Evolutionary conservation across 2,113 vertebrate species (phyloP).

Genomic region (Hyaena hyaena): DNA sequence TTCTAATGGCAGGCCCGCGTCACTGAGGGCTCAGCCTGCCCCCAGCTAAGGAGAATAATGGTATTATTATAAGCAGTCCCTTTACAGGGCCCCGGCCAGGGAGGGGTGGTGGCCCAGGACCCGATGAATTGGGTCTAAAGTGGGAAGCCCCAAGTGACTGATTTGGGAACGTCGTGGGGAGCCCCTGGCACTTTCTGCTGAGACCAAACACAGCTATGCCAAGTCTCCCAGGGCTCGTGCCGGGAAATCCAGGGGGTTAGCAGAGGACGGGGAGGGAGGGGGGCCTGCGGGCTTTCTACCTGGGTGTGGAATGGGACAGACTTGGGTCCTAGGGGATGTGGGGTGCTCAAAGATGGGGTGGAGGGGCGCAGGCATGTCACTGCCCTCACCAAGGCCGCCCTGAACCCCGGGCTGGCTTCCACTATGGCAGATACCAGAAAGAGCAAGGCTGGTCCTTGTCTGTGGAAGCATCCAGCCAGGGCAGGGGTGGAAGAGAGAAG

Average conservation of each 20-base stretch:
- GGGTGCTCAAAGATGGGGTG: background rate
- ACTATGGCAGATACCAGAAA: background rate
- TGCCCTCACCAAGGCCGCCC: background rate
- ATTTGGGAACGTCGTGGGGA: conserved; percentile 17
- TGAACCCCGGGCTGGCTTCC: background rate
- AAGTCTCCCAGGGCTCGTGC: background rate
- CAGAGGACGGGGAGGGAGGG: background rate
- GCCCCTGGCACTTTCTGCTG: background rate
- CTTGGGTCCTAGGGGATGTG: accelerated
- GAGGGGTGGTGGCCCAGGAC: background rate
- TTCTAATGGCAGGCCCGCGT: conserved; percentile 98
- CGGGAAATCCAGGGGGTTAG: background rate
- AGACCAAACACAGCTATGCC: background rate
- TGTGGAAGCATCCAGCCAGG: background rate
- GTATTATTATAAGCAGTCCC: conserved; percentile 96
- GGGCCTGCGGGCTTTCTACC: background rate
- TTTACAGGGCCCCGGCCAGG: conserved; percentile 89
- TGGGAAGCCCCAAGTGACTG: background rate
- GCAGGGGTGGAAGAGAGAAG: background rate
- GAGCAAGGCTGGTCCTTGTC: background rate
- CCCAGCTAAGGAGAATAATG: conserved; percentile 94
- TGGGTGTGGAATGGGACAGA: background rate
- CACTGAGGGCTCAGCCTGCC: conserved; percentile 94
- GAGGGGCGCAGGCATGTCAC: background rate
- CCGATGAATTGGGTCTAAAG: background rate